Percentiles rank a stretch among this genome's conserved stretches.
Conservation (phyloP, 2,888 invertebrate genomes). For the Idaea dimidiata region DNA sequence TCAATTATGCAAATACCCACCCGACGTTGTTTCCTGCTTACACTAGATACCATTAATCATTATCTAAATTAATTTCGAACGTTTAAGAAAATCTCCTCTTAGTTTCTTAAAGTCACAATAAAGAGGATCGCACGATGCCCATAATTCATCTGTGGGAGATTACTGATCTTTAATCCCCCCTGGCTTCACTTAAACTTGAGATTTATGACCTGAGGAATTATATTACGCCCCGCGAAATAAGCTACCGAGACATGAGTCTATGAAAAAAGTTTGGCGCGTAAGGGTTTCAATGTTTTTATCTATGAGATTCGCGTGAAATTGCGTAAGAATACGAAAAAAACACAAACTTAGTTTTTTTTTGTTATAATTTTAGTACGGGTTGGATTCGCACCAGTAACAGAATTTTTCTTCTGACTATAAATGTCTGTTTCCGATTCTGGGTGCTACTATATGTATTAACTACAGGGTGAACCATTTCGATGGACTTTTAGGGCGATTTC, state of each 20-base stretch:
- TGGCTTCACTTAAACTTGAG: constrained; percentile 86
- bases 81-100: constrained; percentile 78
- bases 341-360: neutral
- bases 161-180: constrained; percentile 88
- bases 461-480: too few relatives aligned
- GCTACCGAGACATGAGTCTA: constrained; percentile 55
- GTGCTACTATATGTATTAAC: too few relatives aligned
- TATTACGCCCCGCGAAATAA: constrained; percentile 79
- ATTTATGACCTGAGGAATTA: constrained; percentile 86
- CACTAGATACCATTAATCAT: constrained; percentile 75
- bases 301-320: neutral
- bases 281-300: constrained; percentile 12
- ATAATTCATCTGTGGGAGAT: constrained; percentile 87
- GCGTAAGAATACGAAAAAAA: neutral
- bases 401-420: too few relatives aligned
- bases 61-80: constrained; percentile 81
- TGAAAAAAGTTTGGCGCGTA: constrained; percentile 68
- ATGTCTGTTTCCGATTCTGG: too few relatives aligned
- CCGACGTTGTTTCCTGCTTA: constrained; percentile 55
- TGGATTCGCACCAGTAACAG: too few relatives aligned
- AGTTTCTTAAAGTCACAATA: constrained; percentile 81
- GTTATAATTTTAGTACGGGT: too few relatives aligned
- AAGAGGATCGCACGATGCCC: constrained; percentile 76
- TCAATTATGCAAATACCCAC: constrained; percentile 72
- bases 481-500: too few relatives aligned